Base-by-base conservation (phyloP, 2,113 vertebrate species). In the Neolamprologus falcicula region DNA sequence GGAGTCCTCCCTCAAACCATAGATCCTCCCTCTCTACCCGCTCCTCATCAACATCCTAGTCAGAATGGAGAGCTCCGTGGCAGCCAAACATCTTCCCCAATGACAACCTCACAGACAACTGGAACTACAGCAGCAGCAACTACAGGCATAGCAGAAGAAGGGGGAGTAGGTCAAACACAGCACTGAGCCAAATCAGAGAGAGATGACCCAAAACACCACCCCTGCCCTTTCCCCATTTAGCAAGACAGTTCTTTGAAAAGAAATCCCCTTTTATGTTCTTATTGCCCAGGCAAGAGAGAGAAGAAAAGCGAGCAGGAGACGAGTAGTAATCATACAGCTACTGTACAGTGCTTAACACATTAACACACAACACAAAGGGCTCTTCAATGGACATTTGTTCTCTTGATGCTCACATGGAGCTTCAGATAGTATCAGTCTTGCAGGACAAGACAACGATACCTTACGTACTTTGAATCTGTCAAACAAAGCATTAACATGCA, bases 51-150 rank as follows among this genome's bases (percentile, higher is more conserved):
- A 45, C 95, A 94, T 89, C 94, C 92, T 93, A 92, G 91, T 94
- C 95, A 94, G 87, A 97, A 96, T 82, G 96, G 96, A 96, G 96
- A 97, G 95, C 95, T 97, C 95, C 90, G 86, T 91, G 96, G 94
- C 96, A 95, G 94, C 93, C 94, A 92, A 93, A 95, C 94, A 83
- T 90, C 94, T 88, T 86, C 87, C 94, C 91, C 94, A 84, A 82
- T 90, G 91, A 86, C 90, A 92, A 91, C 93, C 83, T 86, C 94
- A 88, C 92, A 92, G 90, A 90, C 92, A 85, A 90, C 92, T 7
- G 94, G 94, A 92, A 90, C 87, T 93, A 92, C 90, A n/a, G 92
- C 95, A 90, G 93, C 95, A 85, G 89, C 91, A 88, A 89, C 94
- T 68, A 88, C 93, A 92, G 92, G 89, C 91, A 82, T 94, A 93